Base-by-base conservation (phyloP, 2,888 invertebrate genomes). In the Drosophila atripex region DNA sequence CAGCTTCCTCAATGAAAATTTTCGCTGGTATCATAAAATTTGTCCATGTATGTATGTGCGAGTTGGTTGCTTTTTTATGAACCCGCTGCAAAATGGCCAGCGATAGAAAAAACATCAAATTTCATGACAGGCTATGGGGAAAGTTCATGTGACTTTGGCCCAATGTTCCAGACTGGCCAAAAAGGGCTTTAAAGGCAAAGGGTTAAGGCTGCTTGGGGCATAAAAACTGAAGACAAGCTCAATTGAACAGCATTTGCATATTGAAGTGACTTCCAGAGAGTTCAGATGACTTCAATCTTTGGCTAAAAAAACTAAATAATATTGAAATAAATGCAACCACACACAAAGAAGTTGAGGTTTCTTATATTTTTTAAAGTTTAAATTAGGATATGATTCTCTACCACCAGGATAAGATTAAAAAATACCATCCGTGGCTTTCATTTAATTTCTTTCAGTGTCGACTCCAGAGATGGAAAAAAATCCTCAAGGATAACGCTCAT, bases 201-300 rank as follows among this genome's bases (percentile, higher is more conserved):
- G 66, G 65, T 58, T 57, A 70, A 63, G 49, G 58, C 63, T 54
- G 52, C 35, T 51, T 4, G 41, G 45, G 61, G 58, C 58, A 83
- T 83, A 84, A 78, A 84, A 84, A 50, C 41, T 70, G 65, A 64
- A 73, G 80, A 80, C 80, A 82, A 75, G 83, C 82, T 69, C 83
- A 82, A 82, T 85, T 85, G 82, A 85, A 54, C 82, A 80, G 80
- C 82, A 83, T 83, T 83, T 83, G 82, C 82, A 83, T 83, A 83
- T 83, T 86, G 82, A 78, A 79, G 82, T 55, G 80, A 80, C 76
- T 66, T 49, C 68, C 64, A 59, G 64, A 56, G 58, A 78, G 54
- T 74, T 57, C 50, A 52, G 28, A 18, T 58, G 47, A 61, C 60
- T 61, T 58, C 39, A 58, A 60, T 58, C 39, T 35, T 47, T 61